Percentiles rank a stretch among this genome's conserved stretches.
These are phyloP conservation scores for Helicoverpa assulta DNA, from an alignment of 2,888 invertebrate genomes.

Conservation along the genomic window DNA sequence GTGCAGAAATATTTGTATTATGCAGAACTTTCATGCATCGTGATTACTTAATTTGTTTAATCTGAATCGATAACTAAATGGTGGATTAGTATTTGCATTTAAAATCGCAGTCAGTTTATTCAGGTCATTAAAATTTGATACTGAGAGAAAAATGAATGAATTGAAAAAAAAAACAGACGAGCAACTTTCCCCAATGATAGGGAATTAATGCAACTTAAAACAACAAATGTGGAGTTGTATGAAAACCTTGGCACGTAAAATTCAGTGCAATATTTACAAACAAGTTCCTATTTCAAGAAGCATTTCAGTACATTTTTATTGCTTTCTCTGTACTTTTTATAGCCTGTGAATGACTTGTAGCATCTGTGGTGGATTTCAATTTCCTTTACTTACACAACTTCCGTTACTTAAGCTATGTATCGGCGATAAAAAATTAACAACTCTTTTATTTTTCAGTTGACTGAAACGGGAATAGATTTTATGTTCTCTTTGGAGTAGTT, in stretches of 20 bases:
- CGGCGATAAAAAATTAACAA: slow-evolving; percentile 83
- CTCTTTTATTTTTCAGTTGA: slow-evolving; percentile 75
- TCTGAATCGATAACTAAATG: neutral
- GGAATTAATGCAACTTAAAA: slow-evolving; percentile 30
- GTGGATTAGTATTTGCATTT: neutral
- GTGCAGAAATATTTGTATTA: slow-evolving; percentile 14
- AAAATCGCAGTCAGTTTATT: slow-evolving; percentile 16
- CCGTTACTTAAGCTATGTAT: slow-evolving; percentile 82
- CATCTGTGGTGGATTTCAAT: slow-evolving; percentile 88
- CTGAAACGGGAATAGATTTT: slow-evolving; percentile 61
- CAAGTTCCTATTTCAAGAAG: slow-evolving; percentile 74
- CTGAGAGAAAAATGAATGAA: slow-evolving; percentile 24
- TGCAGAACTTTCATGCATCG: slow-evolving; percentile 8
- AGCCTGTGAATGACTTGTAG: slow-evolving; percentile 84
- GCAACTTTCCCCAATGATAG: slow-evolving; percentile 33
- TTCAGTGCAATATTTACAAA: slow-evolving; percentile 63
- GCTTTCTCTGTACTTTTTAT: slow-evolving; percentile 84
- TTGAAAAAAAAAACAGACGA: slow-evolving; percentile 26
- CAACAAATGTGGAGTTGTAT: slow-evolving; percentile 31
- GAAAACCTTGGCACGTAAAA: slow-evolving; percentile 41
- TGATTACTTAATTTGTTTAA: slow-evolving; percentile 15
- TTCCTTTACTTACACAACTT: slow-evolving; percentile 85
- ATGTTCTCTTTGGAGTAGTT: slow-evolving; percentile 19
- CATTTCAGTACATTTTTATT: slow-evolving; percentile 77
- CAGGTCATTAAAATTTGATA: slow-evolving; percentile 28